Evolutionary conservation across 2,113 vertebrate species (phyloP).

Genomic region (Tupaia tana): DNA sequence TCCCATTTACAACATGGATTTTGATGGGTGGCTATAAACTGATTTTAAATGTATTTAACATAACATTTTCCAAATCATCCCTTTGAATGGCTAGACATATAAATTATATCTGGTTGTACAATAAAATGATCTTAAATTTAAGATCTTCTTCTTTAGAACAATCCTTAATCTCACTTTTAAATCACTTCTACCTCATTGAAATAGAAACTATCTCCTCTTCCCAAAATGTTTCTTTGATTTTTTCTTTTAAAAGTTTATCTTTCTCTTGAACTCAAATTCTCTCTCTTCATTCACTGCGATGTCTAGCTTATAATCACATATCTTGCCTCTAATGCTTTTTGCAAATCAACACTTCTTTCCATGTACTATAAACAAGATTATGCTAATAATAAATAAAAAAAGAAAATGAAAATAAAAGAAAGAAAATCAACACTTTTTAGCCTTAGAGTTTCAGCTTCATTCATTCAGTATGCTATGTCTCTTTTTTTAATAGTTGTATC

Average conservation of each 20-base stretch:
- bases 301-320: neutral
- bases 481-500: neutral
- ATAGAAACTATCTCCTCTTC: neutral
- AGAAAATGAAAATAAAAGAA: no score
- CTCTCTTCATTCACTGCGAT: neutral
- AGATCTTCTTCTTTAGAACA: neutral
- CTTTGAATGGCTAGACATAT: neutral
- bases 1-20: neutral
- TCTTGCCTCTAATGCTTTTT: neutral
- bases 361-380: no score
- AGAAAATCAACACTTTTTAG: neutral
- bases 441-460: neutral
- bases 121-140: neutral
- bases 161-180: neutral
- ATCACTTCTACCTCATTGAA: neutral
- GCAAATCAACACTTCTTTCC: neutral
- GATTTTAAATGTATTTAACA: neutral
- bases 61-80: neutral
- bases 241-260: neutral
- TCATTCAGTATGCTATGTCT: neutral
- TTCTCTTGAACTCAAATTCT: neutral
- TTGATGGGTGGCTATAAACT: neutral
- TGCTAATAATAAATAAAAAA: no score
- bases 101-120: neutral
- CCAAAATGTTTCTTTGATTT: neutral